These are phyloP conservation scores for Spilarctia lutea DNA, from an alignment of 2,888 invertebrate species.

Conservation along the genomic window DNA sequence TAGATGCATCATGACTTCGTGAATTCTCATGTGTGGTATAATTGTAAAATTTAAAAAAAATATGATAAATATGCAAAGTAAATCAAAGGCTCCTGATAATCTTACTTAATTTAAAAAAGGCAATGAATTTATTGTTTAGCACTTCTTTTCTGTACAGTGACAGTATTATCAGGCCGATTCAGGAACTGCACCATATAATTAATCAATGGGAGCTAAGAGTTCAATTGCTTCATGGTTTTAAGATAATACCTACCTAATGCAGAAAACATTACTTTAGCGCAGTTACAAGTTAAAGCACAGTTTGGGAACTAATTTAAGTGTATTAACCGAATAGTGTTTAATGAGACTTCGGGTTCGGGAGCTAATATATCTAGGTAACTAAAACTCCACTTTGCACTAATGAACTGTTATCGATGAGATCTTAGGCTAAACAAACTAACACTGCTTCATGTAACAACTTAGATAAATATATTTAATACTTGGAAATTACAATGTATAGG, in stretches of 20 bases:
- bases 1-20: no score
- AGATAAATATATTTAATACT: neutral
- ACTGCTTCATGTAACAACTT: neutral
- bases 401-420: slow-evolving; percentile 11
- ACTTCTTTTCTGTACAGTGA: no score
- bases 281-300: slow-evolving; percentile 49
- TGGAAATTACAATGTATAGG: no score
- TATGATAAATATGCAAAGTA: no score
- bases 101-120: no score
- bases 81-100: no score
- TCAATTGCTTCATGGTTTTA: neutral
- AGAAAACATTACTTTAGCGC: slow-evolving; percentile 34
- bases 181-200: neutral
- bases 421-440: neutral
- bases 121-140: no score
- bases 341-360: slow-evolving; percentile 30
- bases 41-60: no score
- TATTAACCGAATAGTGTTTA: slow-evolving; percentile 58
- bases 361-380: slow-evolving; percentile 35
- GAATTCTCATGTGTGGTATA: no score
- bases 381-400: slow-evolving; percentile 11
- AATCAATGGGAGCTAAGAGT: neutral
- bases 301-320: slow-evolving; percentile 57
- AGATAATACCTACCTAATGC: neutral
- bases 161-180: no score